Percentiles rank a stretch among this genome's conserved stretches.
Evolutionary conservation across 2,888 invertebrate genomes (phyloP).

Genomic region (Yponomeuta evonymella): DNA sequence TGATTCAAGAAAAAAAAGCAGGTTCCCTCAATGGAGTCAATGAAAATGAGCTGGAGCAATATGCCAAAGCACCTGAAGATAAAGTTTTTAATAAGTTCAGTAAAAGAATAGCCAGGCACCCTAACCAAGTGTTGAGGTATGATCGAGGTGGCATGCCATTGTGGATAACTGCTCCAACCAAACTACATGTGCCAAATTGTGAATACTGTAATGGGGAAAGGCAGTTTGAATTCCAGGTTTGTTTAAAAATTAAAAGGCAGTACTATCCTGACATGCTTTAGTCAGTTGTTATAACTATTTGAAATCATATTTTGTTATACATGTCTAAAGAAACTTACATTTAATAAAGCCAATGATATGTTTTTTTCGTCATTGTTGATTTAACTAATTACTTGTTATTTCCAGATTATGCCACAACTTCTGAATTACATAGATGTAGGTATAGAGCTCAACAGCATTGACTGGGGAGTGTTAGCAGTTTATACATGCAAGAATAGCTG

Average conservation of each 20-base stretch:
- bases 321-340: too few relatives aligned
- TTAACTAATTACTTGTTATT: conserved; percentile 22
- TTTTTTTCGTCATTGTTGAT: background rate
- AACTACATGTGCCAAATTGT: conserved; percentile 81
- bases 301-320: too few relatives aligned
- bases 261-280: too few relatives aligned
- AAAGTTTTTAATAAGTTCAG: conserved; percentile 87
- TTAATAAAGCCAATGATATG: too few relatives aligned
- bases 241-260: background rate
- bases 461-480: conserved; percentile 92
- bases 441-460: conserved; percentile 78
- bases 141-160: conserved; percentile 85
- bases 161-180: conserved; percentile 84
- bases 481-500: conserved; percentile 93
- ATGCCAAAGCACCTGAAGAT: conserved; percentile 81
- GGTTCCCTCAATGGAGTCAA: conserved; percentile 79
- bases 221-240: conserved; percentile 92
- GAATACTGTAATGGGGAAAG: conserved; percentile 83
- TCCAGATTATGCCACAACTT: conserved; percentile 89
- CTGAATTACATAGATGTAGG: conserved; percentile 82
- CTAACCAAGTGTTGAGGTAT: conserved; percentile 90
- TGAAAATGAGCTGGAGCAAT: conserved; percentile 82
- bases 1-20: conserved; percentile 75
- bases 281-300: too few relatives aligned
- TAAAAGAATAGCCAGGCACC: conserved; percentile 80